A percentile compares a stretch with the other conserved stretches of the same genome.
Evolutionary conservation across 1,140 invertebrate species (phyloP).

Genomic region (Adelges cooleyi): DNA sequence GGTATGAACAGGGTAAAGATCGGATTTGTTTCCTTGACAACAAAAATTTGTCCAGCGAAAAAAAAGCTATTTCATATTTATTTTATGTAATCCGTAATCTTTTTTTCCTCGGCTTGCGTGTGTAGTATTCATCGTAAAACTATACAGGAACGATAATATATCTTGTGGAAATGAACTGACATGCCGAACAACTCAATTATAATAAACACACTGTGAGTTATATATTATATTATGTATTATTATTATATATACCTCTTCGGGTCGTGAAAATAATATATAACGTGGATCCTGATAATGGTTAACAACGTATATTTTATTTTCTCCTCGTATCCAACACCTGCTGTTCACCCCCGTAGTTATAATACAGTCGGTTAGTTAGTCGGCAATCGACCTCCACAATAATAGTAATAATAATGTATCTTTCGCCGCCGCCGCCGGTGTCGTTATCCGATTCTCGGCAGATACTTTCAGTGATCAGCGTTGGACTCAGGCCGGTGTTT

Average conservation of each 20-base stretch:
- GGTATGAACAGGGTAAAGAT: too few relatives aligned
- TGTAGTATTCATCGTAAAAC: conserved; percentile 16
- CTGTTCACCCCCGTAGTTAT: conserved; percentile 28
- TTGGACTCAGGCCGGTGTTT: not conserved
- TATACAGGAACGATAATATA: conserved; percentile 20
- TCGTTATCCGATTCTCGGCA: not conserved
- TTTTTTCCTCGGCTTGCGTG: not conserved
- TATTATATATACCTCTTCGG: not conserved
- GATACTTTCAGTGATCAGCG: not conserved
- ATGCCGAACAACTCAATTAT: conserved; percentile 28
- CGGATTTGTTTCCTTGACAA: too few relatives aligned
- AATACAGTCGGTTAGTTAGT: not conserved
- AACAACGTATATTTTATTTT: conserved; percentile 27
- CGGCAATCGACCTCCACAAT: not conserved
- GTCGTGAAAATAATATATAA: conserved; percentile 2
- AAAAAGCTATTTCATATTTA: too few relatives aligned
- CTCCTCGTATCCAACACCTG: conserved; percentile 21
- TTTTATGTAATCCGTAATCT: too few relatives aligned
- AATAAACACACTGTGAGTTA: conserved; percentile 13
- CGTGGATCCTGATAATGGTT: conserved; percentile 20
- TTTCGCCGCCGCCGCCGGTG: not conserved
- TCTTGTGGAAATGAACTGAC: conserved; percentile 20
- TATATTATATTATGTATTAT: too few relatives aligned
- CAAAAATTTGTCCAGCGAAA: too few relatives aligned
- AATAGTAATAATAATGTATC: too few relatives aligned